Evolutionary conservation across 1,140 invertebrate genomes (phyloP).

Genomic region (Atta colombica): DNA sequence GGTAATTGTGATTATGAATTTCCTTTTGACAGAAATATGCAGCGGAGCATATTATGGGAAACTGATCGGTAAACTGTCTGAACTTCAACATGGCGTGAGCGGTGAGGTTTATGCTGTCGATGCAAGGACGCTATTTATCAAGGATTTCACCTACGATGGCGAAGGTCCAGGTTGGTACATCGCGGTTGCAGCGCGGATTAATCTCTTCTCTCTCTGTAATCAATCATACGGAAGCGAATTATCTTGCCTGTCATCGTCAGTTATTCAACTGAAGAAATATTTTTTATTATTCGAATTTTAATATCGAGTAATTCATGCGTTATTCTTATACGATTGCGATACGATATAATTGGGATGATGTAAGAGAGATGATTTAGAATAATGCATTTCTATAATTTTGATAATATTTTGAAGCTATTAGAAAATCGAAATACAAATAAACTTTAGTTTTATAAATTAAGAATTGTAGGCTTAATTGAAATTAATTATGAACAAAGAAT

Average conservation of each 20-base stretch:
- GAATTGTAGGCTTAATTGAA: too few relatives aligned
- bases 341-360: background rate
- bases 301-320: background rate
- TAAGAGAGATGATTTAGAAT: background rate
- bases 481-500: too few relatives aligned
- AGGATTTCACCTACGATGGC: slow-evolving; percentile 96
- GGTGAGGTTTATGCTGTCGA: slow-evolving; percentile 96
- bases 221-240: slow-evolving; percentile 2
- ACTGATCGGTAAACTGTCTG: slow-evolving; percentile 91
- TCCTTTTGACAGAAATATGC: slow-evolving; percentile 79
- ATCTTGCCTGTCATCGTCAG: background rate
- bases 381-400: background rate
- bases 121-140: slow-evolving; percentile 94
- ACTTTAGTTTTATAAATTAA: background rate
- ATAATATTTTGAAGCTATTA: background rate
- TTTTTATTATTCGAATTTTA: background rate
- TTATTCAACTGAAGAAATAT: background rate
- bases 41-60: slow-evolving; percentile 90
- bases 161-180: slow-evolving; percentile 91
- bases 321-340: background rate
- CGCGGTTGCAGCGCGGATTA: background rate
- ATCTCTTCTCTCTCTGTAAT: background rate
- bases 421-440: background rate
- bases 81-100: slow-evolving; percentile 93
- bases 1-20: slow-evolving; percentile 41